A percentile compares a stretch with the other conserved stretches of the same genome.
These are phyloP conservation scores for Sphinx pinastri DNA, from an alignment of 2,888 invertebrate genomes.

Conservation along the genomic window DNA sequence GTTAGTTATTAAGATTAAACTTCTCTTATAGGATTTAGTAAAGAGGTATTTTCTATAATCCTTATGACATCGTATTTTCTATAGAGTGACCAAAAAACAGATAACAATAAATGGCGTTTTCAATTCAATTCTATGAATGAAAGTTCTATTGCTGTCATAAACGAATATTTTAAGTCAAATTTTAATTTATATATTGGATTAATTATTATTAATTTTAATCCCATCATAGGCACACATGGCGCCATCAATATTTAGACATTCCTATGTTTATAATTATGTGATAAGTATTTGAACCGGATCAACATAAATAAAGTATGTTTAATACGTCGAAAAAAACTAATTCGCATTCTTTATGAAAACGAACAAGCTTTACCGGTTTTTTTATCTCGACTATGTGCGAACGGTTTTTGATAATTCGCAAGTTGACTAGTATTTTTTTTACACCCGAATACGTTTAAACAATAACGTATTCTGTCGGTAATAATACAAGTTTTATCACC, in stretches of 20 bases:
- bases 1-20: slow-evolving; percentile 31
- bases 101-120: too few relatives aligned
- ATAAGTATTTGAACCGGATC: slow-evolving; percentile 52
- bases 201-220: background rate
- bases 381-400: slow-evolving; percentile 34
- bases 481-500: background rate
- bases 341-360: slow-evolving; percentile 60
- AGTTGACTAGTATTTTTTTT: slow-evolving; percentile 1
- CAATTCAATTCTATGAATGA: too few relatives aligned
- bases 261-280: slow-evolving; percentile 22
- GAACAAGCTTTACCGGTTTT: slow-evolving; percentile 72
- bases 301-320: slow-evolving; percentile 44
- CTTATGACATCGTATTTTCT: too few relatives aligned
- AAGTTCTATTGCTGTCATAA: too few relatives aligned
- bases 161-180: too few relatives aligned
- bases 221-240: background rate
- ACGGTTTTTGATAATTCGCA: slow-evolving; percentile 24
- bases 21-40: background rate
- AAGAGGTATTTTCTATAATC: too few relatives aligned
- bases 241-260: background rate
- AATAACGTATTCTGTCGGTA: background rate
- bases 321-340: slow-evolving; percentile 36
- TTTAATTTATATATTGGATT: background rate
- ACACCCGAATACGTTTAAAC: background rate
- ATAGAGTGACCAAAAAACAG: too few relatives aligned